phyloP scores from a whole-genome alignment of 2,113 vertebrate species.

The Redunca redunca region DNA sequence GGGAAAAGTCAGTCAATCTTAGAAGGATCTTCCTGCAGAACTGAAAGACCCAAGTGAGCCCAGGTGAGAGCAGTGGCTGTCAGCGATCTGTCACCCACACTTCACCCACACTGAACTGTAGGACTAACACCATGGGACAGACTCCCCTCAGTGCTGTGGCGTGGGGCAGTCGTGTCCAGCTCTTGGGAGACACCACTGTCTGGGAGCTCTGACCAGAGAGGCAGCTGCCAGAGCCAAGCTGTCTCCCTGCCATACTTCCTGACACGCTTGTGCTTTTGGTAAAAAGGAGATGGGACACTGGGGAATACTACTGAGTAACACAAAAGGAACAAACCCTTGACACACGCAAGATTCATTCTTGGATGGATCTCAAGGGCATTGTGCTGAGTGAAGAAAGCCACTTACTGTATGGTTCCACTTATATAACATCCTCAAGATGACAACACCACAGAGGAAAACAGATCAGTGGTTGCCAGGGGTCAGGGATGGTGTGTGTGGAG shows the following conservation, averaged over 20 bases:
- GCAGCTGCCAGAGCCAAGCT: background rate
- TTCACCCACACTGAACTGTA: too few species aligned
- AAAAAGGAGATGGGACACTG: background rate
- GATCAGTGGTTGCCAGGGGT: background rate
- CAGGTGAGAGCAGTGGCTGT: background rate
- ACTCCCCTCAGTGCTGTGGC: accelerated
- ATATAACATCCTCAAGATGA: background rate
- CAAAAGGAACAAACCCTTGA: background rate
- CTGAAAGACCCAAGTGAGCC: background rate
- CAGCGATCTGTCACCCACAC: background rate
- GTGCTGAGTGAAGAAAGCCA: background rate
- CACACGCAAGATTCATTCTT: accelerated
- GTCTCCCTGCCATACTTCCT: background rate
- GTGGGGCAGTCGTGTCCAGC: background rate
- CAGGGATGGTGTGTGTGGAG: background rate
- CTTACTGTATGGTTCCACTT: background rate
- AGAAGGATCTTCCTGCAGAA: background rate
- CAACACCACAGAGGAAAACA: too few species aligned
- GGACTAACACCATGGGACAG: background rate
- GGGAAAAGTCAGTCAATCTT: background rate
- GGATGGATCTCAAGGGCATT: background rate
- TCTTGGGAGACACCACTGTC: background rate
- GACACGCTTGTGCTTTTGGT: accelerated
- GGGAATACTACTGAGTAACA: background rate
- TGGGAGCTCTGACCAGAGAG: background rate